phyloP scores from a whole-genome alignment of 1,140 invertebrate genomes.

The Ostrea denselamellosa region DNA sequence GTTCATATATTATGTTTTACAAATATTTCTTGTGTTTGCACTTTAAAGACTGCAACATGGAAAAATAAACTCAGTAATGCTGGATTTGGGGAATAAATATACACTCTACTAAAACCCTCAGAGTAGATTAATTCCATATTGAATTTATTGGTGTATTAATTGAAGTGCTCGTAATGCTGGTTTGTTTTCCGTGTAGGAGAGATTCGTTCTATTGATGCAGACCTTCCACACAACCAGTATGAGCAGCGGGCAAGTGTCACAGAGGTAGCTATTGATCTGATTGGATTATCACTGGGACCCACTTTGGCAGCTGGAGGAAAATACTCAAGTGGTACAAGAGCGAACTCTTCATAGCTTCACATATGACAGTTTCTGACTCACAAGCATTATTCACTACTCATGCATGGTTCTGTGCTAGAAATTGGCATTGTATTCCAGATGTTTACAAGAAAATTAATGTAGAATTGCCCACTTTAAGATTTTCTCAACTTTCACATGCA shows the following conservation, averaged over 20 bases:
- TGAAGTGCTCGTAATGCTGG: not conserved
- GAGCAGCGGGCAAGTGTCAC: conserved; percentile 65
- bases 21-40: too few relatives aligned
- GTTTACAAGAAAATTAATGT: not conserved
- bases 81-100: too few relatives aligned
- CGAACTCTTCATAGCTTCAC: not conserved
- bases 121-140: too few relatives aligned
- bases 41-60: too few relatives aligned
- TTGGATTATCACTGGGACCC: conserved; percentile 66
- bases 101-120: too few relatives aligned
- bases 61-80: too few relatives aligned
- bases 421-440: too few relatives aligned
- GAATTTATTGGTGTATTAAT: too few relatives aligned
- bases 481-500: not conserved
- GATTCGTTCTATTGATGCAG: conserved; percentile 49
- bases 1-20: too few relatives aligned
- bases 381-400: too few relatives aligned
- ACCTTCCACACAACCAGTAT: conserved; percentile 66
- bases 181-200: not conserved
- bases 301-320: conserved; percentile 67
- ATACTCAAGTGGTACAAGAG: conserved; percentile 65
- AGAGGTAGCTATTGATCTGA: conserved; percentile 73
- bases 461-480: not conserved
- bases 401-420: too few relatives aligned
- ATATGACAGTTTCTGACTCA: not conserved